These are phyloP conservation scores for Clunio marinus DNA, from an alignment of 2,888 invertebrate species.

Conservation along the genomic window DNA sequence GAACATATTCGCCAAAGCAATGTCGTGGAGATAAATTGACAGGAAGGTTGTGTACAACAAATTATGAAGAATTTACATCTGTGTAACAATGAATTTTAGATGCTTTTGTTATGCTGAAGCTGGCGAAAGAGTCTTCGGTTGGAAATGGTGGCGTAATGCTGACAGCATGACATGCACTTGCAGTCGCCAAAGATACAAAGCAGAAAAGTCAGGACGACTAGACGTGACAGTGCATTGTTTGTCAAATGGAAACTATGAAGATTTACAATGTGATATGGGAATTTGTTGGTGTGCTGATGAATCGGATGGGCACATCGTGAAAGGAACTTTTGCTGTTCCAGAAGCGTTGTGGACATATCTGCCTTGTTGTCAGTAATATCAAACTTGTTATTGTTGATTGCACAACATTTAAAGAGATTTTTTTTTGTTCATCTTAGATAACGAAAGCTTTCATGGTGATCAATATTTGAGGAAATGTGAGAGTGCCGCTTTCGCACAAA, in stretches of 20 bases:
- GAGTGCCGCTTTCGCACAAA: conserved; percentile 57
- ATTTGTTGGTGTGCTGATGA: conserved; percentile 66
- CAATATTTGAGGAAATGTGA: conserved; percentile 65
- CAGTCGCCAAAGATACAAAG: conserved; percentile 57
- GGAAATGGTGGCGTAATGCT: conserved; percentile 57
- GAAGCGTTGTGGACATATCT: conserved; percentile 57
- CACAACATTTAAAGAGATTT: not conserved
- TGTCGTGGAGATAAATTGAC: conserved; percentile 61
- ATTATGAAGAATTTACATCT: not conserved
- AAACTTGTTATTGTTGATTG: not conserved
- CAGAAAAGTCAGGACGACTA: conserved; percentile 50
- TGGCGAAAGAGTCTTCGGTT: conserved; percentile 63
- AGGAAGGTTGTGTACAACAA: no score
- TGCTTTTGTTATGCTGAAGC: conserved; percentile 62
- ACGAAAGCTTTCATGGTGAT: conserved; percentile 51
- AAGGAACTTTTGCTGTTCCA: conserved; percentile 55
- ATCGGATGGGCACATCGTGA: conserved; percentile 57
- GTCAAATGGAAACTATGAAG: conserved; percentile 62
- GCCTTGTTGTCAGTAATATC: conserved; percentile 62
- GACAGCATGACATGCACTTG: conserved; percentile 65
- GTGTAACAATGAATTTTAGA: conserved; percentile 47
- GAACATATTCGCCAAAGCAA: conserved; percentile 59
- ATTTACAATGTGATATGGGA: conserved; percentile 63
- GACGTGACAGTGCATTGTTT: conserved; percentile 62
- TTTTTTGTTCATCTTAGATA: conserved; percentile 48